phyloP scores from a whole-genome alignment of 2,888 invertebrate genomes.

The Lobophora halterata region DNA sequence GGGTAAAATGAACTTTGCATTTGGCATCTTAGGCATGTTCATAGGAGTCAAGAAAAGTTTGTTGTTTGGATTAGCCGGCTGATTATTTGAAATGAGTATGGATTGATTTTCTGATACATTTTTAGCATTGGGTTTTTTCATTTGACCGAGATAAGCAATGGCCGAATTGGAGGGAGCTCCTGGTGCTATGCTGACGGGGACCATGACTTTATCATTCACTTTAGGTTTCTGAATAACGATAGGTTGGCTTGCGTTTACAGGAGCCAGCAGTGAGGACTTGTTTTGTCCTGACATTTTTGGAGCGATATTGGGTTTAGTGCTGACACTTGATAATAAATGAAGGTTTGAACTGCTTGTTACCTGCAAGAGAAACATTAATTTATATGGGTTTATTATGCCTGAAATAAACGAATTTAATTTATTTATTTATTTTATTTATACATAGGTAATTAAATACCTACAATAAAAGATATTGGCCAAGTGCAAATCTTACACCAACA shows the following conservation, averaged over 20 bases:
- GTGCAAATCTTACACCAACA: no score
- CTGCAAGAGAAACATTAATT: conserved; percentile 45
- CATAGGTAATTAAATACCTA: no score
- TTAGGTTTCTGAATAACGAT: conserved; percentile 81
- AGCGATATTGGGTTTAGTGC: conserved; percentile 65
- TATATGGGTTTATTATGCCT: no score
- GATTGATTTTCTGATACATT: conserved; percentile 66
- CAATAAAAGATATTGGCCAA: no score
- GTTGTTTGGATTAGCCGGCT: conserved; percentile 63
- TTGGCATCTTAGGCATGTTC: conserved; percentile 80
- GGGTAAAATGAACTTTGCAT: conserved; percentile 78
- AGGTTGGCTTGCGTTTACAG: conserved; percentile 69
- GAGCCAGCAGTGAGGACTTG: conserved; percentile 66
- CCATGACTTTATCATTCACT: conserved; percentile 69
- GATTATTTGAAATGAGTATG: conserved; percentile 71
- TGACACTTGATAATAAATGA: conserved; percentile 68
- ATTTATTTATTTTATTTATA: no score
- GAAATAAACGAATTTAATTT: no score
- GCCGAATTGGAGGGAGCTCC: conserved; percentile 67
- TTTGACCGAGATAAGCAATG: conserved; percentile 78
- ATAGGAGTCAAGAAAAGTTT: conserved; percentile 81
- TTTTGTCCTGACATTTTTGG: conserved; percentile 60
- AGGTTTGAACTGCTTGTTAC: conserved; percentile 67
- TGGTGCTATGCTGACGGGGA: conserved; percentile 72
- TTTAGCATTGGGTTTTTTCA: conserved; percentile 72